Evolutionary conservation across 1,140 invertebrate species (phyloP), one percentile per base, ranked within the genome.

Genomic region (Bombus superbus): DNA sequence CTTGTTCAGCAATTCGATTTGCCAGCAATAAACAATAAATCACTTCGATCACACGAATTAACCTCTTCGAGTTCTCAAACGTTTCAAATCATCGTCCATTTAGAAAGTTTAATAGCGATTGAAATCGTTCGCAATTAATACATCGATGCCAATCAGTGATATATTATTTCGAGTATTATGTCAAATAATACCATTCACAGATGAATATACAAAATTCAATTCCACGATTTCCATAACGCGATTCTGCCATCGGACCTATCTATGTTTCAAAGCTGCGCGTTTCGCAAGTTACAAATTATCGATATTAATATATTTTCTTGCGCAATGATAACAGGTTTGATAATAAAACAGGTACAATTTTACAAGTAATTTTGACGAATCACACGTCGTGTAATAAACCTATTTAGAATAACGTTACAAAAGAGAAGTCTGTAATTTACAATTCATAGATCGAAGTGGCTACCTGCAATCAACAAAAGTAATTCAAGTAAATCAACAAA

Each of bases 11-110:
- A 47, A 73, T 73, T 73, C 71, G n/a, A 73, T 73, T 73, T 73
- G 71, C 71, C 28, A 44, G 28, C n/a, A 44, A 73, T 73, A 44
- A 73, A 73, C 42, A 73, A 47, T 73, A 73, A 73, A 73, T 73
- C 71, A 73, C n/a, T 44, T 73, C 40, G 71, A 47, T 73, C 71
- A 47, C 42, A 42, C 71, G 71, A 73, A 73, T 73, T 73, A 73
- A 73, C 71, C 71, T 44, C 71, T 73, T 73, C 71, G 42, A 73
- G n/a, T 73, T 47, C 25, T 42, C 42, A 73, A 47, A n/a, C 15
- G 42, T 44, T 73, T 44, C 71, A 32, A 44, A 73, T 44, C 40
- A 73, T 73, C 44, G 71, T 44, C 42, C 42, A 47, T 73, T 73
- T 73, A 73, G 71, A 47, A 73, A 73, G 71, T n/a, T 71, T 47